Evolutionary conservation across 2,797 vertebrate species (phyloP).

Genomic region (Glossophaga mutica): DNA sequence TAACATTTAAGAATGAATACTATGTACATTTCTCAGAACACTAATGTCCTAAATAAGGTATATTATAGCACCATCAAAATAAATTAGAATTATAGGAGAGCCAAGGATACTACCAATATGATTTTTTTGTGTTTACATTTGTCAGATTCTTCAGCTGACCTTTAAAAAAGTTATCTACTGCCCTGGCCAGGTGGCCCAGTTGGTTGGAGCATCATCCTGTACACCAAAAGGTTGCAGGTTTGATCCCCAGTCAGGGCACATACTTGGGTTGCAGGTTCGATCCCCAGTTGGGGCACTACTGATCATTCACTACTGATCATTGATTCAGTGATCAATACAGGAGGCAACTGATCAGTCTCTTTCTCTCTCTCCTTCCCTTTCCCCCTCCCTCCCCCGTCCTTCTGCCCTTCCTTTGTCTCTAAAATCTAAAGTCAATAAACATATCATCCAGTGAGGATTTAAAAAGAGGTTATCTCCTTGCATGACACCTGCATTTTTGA

Average conservation of each 20-base stretch:
- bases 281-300: background rate
- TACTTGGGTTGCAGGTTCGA: background rate
- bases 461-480: background rate
- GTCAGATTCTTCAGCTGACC: background rate
- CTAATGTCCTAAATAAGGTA: background rate
- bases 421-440: too few species aligned
- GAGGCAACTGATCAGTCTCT: background rate
- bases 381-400: too few species aligned
- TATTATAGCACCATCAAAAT: background rate
- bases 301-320: background rate
- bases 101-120: background rate
- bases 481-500: background rate
- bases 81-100: background rate
- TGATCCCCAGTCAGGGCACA: background rate
- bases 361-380: too few species aligned
- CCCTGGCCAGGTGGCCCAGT: background rate
- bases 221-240: background rate
- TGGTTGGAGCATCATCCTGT: background rate
- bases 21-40: background rate
- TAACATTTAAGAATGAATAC: background rate
- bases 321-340: too few species aligned
- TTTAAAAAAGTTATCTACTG: background rate
- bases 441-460: too few species aligned
- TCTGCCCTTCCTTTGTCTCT: too few species aligned
- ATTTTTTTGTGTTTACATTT: constrained; percentile 30